Base-by-base conservation (phyloP, 2,888 invertebrate species). In the Drosophila imparisetae region DNA sequence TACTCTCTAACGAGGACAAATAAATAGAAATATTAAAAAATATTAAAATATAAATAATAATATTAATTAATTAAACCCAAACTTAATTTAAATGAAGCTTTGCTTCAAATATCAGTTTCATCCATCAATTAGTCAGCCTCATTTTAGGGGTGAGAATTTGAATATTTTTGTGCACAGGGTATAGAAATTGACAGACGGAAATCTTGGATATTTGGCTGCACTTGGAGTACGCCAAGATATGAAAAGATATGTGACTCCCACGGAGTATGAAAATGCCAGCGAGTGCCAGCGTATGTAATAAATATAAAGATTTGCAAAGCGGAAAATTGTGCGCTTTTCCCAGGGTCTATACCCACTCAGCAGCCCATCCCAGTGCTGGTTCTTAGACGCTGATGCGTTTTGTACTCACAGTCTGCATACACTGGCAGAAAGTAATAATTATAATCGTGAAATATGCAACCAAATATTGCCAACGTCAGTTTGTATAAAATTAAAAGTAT, bases 221-320 rank as follows among this genome's bases (percentile, higher is more conserved):
- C 63, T 69, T 59, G 60, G 69, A 60, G 66, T 61, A 64, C 55
- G 73, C 54, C 59, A 69, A 53, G 68, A 29, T 55, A 64, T 49
- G 32, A 32, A 32, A 32, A 32, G 32, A 32, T 32, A 58, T 79
- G 59, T 48, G 70, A 75, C 66, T 70, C 52, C 53, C 15, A 45
- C 57, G 40, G 63, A 54, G 64, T 62, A 66, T 71, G 72, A 38
- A 78, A 72, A 77, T 73, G 75, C 58, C 78, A 71, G 55, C 45
- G 66, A 60, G 63, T 11, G 54, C 57, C 76, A 78, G 80, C 66
- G 64, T 70, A 78, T 83, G 83, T 80, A 81, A 83, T 83, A 83
- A 83, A 83, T 83, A 83, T 83, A 76, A 83, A 83, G 81, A 83
- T 83, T 83, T 83, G 74, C 83, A 83, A 81, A 77, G 83, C 83